Evolutionary conservation across 2,888 invertebrate genomes (phyloP).

Genomic region (Drosophila rellima): DNA sequence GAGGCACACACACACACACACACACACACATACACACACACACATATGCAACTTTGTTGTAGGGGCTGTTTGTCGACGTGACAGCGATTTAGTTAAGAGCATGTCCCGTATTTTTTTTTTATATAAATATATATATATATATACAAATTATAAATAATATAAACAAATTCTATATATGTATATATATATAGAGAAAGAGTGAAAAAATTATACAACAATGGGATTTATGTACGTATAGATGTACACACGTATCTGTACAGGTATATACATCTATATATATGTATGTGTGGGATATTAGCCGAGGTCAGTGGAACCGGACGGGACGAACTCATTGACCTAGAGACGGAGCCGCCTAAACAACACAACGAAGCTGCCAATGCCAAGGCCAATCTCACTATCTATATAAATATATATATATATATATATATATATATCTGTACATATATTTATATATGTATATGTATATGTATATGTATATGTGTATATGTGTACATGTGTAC

Average conservation of each 20-base stretch:
- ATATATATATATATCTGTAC: not conserved
- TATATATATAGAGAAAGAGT: constrained; percentile 39
- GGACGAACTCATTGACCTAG: constrained; percentile 6
- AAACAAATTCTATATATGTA: constrained; percentile 47
- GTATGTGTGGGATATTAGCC: constrained; percentile 2
- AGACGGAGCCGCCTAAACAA: constrained; percentile 8
- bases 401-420: constrained; percentile 1
- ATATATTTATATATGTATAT: constrained; percentile 3
- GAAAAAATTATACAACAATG: constrained; percentile 48
- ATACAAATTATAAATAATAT: constrained; percentile 40
- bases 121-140: constrained; percentile 32
- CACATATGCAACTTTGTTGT: constrained; percentile 33
- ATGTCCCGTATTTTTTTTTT: constrained; percentile 50
- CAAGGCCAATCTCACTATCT: constrained; percentile 5
- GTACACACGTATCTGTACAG: constrained; percentile 13
- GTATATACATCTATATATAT: not conserved
- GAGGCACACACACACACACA: constrained; percentile 17
- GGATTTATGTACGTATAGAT: constrained; percentile 17
- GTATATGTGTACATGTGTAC: constrained; percentile 1
- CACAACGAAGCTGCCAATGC: constrained; percentile 22
- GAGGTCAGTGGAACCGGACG: constrained; percentile 1
- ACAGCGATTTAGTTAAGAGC: constrained; percentile 49
- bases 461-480: constrained; percentile 8
- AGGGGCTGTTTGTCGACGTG: constrained; percentile 19
- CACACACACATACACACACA: constrained; percentile 10